phyloP scores from a whole-genome alignment of 2,888 invertebrate genomes.

The Sympetrum striolatum region DNA sequence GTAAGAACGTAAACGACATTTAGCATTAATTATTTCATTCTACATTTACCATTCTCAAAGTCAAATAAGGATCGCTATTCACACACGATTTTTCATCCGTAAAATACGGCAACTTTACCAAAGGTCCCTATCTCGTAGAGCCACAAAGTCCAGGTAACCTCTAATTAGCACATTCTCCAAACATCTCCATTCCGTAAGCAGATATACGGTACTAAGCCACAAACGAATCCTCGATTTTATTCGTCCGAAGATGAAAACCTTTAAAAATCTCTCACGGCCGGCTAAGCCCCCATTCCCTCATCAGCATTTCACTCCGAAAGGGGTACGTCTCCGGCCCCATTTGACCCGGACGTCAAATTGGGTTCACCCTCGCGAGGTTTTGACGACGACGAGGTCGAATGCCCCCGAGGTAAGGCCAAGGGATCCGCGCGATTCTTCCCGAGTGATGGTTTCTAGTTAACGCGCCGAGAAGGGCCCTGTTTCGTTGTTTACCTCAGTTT shows the following conservation, averaged over 20 bases:
- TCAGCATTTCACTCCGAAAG: too few relatives aligned
- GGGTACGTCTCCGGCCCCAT: not conserved
- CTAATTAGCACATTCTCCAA: not conserved
- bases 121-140: too few relatives aligned
- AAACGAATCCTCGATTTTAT: not conserved
- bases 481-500: not conserved
- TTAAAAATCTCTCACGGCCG: not conserved
- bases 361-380: not conserved
- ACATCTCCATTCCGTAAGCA: not conserved
- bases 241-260: not conserved
- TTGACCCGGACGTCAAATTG: constrained; percentile 12
- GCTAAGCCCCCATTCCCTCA: too few relatives aligned
- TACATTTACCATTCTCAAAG: too few relatives aligned
- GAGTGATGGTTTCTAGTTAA: constrained; percentile 13
- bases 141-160: too few relatives aligned
- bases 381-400: constrained; percentile 11
- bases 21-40: too few relatives aligned
- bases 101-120: too few relatives aligned
- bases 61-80: too few relatives aligned
- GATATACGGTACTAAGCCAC: too few relatives aligned
- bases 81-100: too few relatives aligned
- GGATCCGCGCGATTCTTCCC: not conserved
- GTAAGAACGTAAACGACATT: too few relatives aligned
- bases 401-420: not conserved
- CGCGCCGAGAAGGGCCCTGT: not conserved